Base-by-base conservation (phyloP, 2,113 vertebrate species). In the Choloepus hoffmanni region DNA sequence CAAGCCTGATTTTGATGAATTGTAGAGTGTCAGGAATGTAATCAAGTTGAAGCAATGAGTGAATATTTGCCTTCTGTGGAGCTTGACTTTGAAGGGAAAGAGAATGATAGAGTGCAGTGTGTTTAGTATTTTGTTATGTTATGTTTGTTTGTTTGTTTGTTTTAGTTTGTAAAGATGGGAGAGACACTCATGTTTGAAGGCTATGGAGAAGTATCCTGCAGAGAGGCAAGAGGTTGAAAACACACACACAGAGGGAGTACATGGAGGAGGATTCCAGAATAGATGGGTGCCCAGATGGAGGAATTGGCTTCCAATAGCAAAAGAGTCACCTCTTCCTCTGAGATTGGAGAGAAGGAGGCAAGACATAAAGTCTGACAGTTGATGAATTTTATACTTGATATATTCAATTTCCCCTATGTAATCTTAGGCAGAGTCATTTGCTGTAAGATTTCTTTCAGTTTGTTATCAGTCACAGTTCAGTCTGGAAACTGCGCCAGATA, bases 1-100 rank as follows among this genome's bases (percentile, higher is more conserved):
- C 30, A 94, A 95, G 68, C 72, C 63, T 83, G 43, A 62, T 87
- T 70, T n/a, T 88, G 72, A 88, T 94, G 55, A 92, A 76, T 77
- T 92, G 12, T 18, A 63, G 45, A 82, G 48, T 65, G 9, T n/a
- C 50, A 45, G 21, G 67, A 93, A 74, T 76, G 9, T 89, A 73
- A 85, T 62, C 73, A 85, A 63, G 70, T 65, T 84, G 92, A 86
- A 30, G 33, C 78, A 85, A 53, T 67, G 53, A 92, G 4, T 82
- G 33, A 92, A 40, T 53, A 78, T 82, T 95, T 82, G 43, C n/a
- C 40, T 94, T 96, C 67, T 85, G 48, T 67, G 67, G 43, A 45
- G 14, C 13, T 13, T 79, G 43, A 70, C 65, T 86, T 7, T 50
- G 79, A 84, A 79, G 28, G 21, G 30, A 93, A 93, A 83, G 78